Conservation (phyloP, 2,888 invertebrate genomes). For the Morpho achilles region DNA sequence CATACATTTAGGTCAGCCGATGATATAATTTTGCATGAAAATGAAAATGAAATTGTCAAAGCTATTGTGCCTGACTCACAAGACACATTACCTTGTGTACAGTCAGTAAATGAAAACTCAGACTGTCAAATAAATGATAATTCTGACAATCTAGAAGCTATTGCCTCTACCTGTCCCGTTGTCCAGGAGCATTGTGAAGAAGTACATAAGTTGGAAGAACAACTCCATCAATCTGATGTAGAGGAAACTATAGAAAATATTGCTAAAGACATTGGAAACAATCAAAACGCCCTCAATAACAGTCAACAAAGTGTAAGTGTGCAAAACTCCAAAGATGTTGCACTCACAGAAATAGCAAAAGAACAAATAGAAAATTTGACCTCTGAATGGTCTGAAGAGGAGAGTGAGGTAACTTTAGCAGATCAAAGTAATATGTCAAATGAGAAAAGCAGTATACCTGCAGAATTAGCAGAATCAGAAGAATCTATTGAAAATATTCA, state of each 20-base stretch:
- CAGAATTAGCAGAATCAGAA: slow-evolving; percentile 44
- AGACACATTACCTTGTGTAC: background rate
- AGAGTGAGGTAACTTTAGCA: slow-evolving; percentile 36
- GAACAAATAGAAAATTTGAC: slow-evolving; percentile 48
- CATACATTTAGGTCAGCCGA: slow-evolving; percentile 2
- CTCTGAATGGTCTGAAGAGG: slow-evolving; percentile 66
- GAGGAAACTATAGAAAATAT: slow-evolving; percentile 31
- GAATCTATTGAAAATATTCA: slow-evolving; percentile 73
- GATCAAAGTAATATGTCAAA: slow-evolving; percentile 7
- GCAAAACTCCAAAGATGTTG: slow-evolving; percentile 7
- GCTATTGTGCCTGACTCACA: background rate
- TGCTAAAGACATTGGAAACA: slow-evolving; percentile 20
- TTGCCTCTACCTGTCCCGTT: no score
- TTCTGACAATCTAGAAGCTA: background rate
- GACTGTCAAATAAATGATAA: background rate
- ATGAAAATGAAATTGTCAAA: background rate
- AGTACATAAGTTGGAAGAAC: slow-evolving; percentile 18
- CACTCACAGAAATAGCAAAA: slow-evolving; percentile 33
- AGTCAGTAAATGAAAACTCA: slow-evolving; percentile 2
- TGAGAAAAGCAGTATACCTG: slow-evolving; percentile 17
- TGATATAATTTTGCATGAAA: slow-evolving; percentile 10
- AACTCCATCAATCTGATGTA: slow-evolving; percentile 14
- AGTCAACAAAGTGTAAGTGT: slow-evolving; percentile 6
- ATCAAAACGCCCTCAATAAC: slow-evolving; percentile 12
- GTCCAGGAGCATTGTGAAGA: slow-evolving; percentile 9